These are phyloP conservation scores for Drosophila buzzatii DNA, from an alignment of 2,888 invertebrate species.

Conservation along the genomic window DNA sequence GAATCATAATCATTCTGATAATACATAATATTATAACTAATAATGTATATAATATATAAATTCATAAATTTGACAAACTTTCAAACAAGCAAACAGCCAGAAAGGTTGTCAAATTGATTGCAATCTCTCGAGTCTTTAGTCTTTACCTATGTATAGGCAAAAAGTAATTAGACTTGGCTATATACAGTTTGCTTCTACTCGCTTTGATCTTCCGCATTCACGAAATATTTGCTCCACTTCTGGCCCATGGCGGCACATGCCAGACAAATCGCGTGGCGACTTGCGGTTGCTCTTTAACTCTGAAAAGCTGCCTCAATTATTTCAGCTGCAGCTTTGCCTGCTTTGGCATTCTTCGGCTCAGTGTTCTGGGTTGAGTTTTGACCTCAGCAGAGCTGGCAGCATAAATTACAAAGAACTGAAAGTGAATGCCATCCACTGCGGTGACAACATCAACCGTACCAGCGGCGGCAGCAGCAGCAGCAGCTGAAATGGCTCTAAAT, in stretches of 20 bases:
- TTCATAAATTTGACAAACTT: background rate
- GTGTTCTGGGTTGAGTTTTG: slow-evolving; percentile 50
- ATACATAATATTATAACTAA: no score
- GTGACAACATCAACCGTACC: background rate
- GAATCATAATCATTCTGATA: no score
- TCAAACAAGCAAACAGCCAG: background rate
- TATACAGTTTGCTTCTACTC: background rate
- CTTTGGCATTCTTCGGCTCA: slow-evolving; percentile 32
- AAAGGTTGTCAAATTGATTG: background rate
- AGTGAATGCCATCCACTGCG: slow-evolving; percentile 53
- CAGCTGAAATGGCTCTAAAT: slow-evolving; percentile 50
- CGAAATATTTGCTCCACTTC: slow-evolving; percentile 7
- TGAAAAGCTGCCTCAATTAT: slow-evolving; percentile 42
- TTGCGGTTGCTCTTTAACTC: slow-evolving; percentile 22
- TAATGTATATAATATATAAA: no score
- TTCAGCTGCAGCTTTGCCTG: slow-evolving; percentile 34
- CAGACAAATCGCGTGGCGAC: slow-evolving; percentile 3
- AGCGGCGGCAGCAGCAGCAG: slow-evolving; percentile 7
- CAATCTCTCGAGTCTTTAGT: background rate
- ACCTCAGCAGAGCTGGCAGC: slow-evolving; percentile 61
- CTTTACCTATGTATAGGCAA: background rate
- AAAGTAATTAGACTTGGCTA: slow-evolving; percentile 8
- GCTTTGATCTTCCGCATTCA: slow-evolving; percentile 17
- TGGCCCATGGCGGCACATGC: background rate
- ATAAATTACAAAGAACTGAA: slow-evolving; percentile 63